Conservation (phyloP, 2,888 invertebrate species). For the Cordilura impudica region DNA sequence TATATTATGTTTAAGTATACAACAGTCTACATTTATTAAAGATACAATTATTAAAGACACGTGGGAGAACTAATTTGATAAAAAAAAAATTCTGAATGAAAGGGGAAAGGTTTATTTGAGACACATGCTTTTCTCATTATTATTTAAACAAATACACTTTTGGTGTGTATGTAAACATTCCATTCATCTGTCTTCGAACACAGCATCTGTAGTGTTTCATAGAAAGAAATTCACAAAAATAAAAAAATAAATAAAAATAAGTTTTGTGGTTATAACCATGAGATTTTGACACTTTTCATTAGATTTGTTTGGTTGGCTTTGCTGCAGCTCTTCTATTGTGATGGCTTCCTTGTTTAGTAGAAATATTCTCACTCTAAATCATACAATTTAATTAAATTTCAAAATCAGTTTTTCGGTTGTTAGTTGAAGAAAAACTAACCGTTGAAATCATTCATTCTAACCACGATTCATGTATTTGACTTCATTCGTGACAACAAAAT, state of each 20-base stretch:
- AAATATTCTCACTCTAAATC: constrained; percentile 44
- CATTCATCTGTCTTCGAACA: not conserved
- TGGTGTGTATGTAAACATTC: too few species aligned
- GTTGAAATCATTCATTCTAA: constrained; percentile 57
- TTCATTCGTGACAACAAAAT: constrained; percentile 48
- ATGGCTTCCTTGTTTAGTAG: constrained; percentile 10
- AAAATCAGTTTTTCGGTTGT: constrained; percentile 55
- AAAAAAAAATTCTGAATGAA: too few species aligned
- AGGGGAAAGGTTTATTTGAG: too few species aligned
- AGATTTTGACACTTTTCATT: constrained; percentile 59
- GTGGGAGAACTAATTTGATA: too few species aligned
- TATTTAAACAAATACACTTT: too few species aligned
- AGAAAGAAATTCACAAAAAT: too few species aligned
- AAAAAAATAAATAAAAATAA: too few species aligned
- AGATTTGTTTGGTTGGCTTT: constrained; percentile 30
- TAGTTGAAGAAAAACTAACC: constrained; percentile 54
- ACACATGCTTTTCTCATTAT: too few species aligned
- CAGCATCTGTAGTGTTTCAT: not conserved
- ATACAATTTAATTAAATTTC: constrained; percentile 61
- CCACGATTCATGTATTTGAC: constrained; percentile 59
- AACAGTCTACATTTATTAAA: too few species aligned
- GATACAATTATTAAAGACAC: too few species aligned
- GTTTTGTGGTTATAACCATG: constrained; percentile 36
- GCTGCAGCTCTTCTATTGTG: constrained; percentile 18
- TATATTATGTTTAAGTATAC: too few species aligned